Evolutionary conservation across 2,797 vertebrate species (phyloP), one percentile per base, ranked within the genome.

Genomic region (Centropyge bicolor): DNA sequence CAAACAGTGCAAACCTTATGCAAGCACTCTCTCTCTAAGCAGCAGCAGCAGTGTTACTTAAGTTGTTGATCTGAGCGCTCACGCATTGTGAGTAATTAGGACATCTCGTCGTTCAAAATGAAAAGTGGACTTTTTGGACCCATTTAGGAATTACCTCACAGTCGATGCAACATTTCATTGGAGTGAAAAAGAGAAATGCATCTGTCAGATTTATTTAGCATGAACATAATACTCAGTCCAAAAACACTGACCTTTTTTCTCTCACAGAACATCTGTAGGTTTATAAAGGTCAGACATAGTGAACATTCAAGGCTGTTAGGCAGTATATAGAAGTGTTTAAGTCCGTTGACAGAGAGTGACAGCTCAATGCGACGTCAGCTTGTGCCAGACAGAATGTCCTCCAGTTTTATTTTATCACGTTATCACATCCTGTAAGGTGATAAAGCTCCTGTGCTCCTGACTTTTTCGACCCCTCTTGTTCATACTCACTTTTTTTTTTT

Each of bases 21-120:
- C 76, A 88, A 70, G 57, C 61, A 19, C 40, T 59, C 62, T 77
- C 73, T 77, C 38, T 31, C 27, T 31, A 38, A 19, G 41, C 45
- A 13, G 48, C 55, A 31, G 66, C 63, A 64, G 76, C 40, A 59
- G 10, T 51, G 63, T 36, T 62, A 55, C 65, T 82, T 62, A 63
- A 75, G 57, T 49, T 48, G 49, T 49, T 68, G 74, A 70, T 65
- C 59, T 31, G 79, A 63, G 66, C 48, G 17, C 48, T 80, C 56
- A 75, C 62, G 72, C 63, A 62, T 73, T 61, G 55, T 55, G 22
- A 78, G 60, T 86, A 86, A 84, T 83, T 71, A 83, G 81, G 76
- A 74, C 68, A 74, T 69, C 20, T 65, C 38, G 0, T 31, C 6
- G 17, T 68, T 49, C 43, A 59, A 78, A 84, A 76, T 77, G 27